Evolutionary conservation across 2,888 invertebrate species (phyloP), one percentile per base, ranked within the genome.

Genomic region (Serripes groenlandicus): DNA sequence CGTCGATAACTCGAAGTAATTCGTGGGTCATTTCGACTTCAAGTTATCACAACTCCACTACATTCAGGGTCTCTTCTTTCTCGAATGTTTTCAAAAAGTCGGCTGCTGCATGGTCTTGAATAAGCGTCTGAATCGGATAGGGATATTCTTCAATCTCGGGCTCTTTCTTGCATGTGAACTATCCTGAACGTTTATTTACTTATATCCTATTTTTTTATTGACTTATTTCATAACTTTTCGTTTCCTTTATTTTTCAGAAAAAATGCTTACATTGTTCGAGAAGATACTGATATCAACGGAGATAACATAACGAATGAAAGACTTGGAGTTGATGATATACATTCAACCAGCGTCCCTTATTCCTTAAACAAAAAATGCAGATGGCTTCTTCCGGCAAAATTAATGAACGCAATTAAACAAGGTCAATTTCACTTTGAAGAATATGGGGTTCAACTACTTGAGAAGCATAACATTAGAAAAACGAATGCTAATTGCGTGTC

Each of bases 351-450:
- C 26, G 86, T 91, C 15, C 72, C 71, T 0, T 88, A 90, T 54
- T 92, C 92, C 0, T 81, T 92, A 18, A 92, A 91, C 79, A 92
- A 92, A 66, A 90, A 89, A 71, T 76, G 87, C 7, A 72, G 92
- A 73, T 92, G 92, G 92, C 70, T 68, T 5, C 62, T 92, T 0
- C 92, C 92, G 1, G 69, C 80, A 0, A 60, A 85, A 9, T 68
- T 92, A 0, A 86, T 87, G 56, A 75, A 87, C 23, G 83, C 86
- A 21, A 77, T 88, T 30, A 37, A 79, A 2, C 3, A 30, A 9
- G 79, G 78, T 3, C 32, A 58, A 3, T 74, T 82, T 34, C 72
- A 75, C 0, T 76, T 85, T 3, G 81, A 84, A 11, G 72, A 73
- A n/a, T 79, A 73, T 28, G 84, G 83, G 11, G 77, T 90, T 3